Base-by-base conservation (phyloP, 1,140 invertebrate genomes). In the Globodera ellingtonae region DNA sequence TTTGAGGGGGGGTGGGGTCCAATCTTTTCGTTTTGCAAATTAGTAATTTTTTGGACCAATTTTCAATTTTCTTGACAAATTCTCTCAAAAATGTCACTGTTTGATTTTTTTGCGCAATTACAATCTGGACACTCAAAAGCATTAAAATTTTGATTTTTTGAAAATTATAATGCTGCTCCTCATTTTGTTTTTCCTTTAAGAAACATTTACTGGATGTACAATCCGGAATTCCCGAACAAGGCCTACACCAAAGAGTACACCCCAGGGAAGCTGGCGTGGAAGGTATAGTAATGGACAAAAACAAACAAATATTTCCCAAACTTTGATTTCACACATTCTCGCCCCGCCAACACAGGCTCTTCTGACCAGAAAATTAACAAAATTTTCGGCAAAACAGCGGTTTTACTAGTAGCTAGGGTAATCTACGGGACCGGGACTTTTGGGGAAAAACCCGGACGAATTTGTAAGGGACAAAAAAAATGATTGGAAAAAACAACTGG, bases 141-240 rank as follows among this genome's bases (percentile, higher is more conserved):
- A 35, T 35, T 35, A 35, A 35, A 35, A 35, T 3, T 35, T 3
- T 46, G 3, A 44, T 10, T 48, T 10, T 21, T 65, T 80, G 24
- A n/a, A 80, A 80, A 48, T 78, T 80, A 50, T 82, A 47, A 46
- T 76, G 24, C n/a, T 72, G 4, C 24, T 6, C 21, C 35, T n/a
- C 21, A 71, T 81, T 69, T 21, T n/a, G n/a, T n/a, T n/a, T n/a
- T n/a, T n/a, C n/a, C n/a, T n/a, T 80, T 82, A 18, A 70, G 79
- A 35, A 62, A 62, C 56, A 62, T 62, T 6, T 62, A 62, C 5
- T 62, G 56, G 56, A 13, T 15, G 56, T 62, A 62, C 56, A 62
- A 62, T 18, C 56, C 56, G 4, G 56, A 62, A 2, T 18, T 4
- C 56, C 56, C 56, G 56, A 18, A 18, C 15, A 1, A 3, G 56